A percentile compares a stretch with the other conserved stretches of the same genome.
These are phyloP conservation scores for Mechanitis mazaeus DNA, from an alignment of 2,888 invertebrate genomes.

Conservation along the genomic window DNA sequence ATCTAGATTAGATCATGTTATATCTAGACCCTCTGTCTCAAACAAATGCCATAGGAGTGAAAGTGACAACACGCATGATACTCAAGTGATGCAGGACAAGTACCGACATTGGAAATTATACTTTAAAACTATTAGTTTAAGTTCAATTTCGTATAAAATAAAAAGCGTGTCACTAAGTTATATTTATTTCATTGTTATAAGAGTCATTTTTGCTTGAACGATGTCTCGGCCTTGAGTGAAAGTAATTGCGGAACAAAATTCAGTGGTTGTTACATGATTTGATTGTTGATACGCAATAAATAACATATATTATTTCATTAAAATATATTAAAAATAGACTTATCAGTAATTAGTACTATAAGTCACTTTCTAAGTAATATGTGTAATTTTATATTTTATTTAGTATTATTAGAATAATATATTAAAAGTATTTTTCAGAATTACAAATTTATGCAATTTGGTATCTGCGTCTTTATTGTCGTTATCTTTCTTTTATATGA, in stretches of 20 bases:
- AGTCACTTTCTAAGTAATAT: no score
- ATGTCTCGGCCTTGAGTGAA: conserved; percentile 61
- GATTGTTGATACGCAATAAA: conserved; percentile 10
- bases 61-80: conserved; percentile 39
- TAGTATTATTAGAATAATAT: no score
- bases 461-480: no score
- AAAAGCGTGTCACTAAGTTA: background rate
- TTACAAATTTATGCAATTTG: no score
- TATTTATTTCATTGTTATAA: conserved; percentile 16
- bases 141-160: conserved; percentile 10
- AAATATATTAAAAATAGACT: background rate
- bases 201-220: conserved; percentile 13
- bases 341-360: no score
- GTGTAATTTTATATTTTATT: no score
- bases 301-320: conserved; percentile 14
- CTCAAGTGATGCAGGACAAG: conserved; percentile 22
- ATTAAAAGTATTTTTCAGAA: no score
- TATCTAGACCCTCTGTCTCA: conserved; percentile 40
- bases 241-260: conserved; percentile 38
- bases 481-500: no score
- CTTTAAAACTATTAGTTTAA: conserved; percentile 3
- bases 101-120: conserved; percentile 9
- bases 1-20: conserved; percentile 32
- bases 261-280: conserved; percentile 20
- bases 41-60: conserved; percentile 38